Conservation (phyloP, 1,140 invertebrate species). For the Euglossa dilemma region DNA sequence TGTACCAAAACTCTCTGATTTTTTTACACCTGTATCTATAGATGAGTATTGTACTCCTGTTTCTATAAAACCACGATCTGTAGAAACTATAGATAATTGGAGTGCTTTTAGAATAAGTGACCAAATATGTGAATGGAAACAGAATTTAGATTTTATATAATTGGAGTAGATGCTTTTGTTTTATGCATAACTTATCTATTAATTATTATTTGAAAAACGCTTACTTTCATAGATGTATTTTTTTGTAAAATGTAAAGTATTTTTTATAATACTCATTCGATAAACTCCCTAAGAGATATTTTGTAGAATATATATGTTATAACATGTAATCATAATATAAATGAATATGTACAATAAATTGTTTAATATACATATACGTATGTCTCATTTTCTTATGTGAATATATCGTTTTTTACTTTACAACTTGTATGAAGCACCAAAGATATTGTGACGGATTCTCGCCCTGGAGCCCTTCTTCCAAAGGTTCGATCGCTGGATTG, state of each 20-base stretch:
- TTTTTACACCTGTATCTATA: slow-evolving; percentile 68
- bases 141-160: slow-evolving; percentile 58
- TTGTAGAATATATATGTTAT: slow-evolving; percentile 16
- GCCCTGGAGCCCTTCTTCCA: too few relatives aligned
- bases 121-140: slow-evolving; percentile 73
- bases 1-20: slow-evolving; percentile 71
- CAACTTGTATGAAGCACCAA: slow-evolving; percentile 28
- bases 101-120: slow-evolving; percentile 72
- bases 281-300: neutral
- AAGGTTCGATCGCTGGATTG: too few relatives aligned
- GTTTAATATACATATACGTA: slow-evolving; percentile 19
- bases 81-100: slow-evolving; percentile 64
- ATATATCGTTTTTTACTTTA: neutral
- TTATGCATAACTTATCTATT: slow-evolving; percentile 33
- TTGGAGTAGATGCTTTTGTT: neutral
- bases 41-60: slow-evolving; percentile 69
- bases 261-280: neutral
- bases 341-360: slow-evolving; percentile 43
- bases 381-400: neutral
- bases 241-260: slow-evolving; percentile 30
- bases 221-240: slow-evolving; percentile 24
- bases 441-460: too few relatives aligned
- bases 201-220: slow-evolving; percentile 24
- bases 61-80: slow-evolving; percentile 46
- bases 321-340: slow-evolving; percentile 1